These are phyloP conservation scores for Macropis europaea DNA, from an alignment of 2,888 invertebrate genomes.

Conservation along the genomic window DNA sequence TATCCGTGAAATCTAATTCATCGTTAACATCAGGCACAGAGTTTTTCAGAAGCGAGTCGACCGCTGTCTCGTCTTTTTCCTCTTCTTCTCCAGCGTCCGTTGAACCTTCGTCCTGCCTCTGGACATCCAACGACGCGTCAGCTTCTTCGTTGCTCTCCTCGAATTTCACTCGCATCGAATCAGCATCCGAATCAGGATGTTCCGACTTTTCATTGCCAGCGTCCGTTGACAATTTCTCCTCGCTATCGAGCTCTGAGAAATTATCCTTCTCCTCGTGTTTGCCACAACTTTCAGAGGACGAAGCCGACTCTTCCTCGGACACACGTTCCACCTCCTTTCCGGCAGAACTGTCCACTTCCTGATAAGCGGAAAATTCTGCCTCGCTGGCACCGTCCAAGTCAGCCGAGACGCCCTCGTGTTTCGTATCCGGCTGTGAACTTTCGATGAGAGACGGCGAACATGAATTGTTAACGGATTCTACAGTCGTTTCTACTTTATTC, in stretches of 20 bases:
- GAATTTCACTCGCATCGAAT: constrained; percentile 45
- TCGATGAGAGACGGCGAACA: constrained; percentile 17
- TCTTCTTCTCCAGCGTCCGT: constrained; percentile 42
- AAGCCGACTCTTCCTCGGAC: constrained; percentile 18
- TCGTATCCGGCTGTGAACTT: constrained; percentile 16
- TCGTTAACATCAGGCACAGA: constrained; percentile 34
- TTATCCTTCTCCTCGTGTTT: constrained; percentile 49
- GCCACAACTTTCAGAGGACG: constrained; percentile 24
- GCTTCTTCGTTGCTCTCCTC: constrained; percentile 34
- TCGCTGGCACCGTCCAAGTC: constrained; percentile 13
- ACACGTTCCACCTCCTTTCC: neutral
- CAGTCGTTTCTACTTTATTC: constrained; percentile 6
- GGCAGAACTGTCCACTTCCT: constrained; percentile 33
- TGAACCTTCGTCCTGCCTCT: constrained; percentile 42
- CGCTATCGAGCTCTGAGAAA: constrained; percentile 41
- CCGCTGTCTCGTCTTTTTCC: constrained; percentile 17
- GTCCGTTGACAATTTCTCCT: constrained; percentile 41
- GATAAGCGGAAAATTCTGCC: constrained; percentile 3
- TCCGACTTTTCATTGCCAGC: constrained; percentile 39
- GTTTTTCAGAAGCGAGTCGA: constrained; percentile 37
- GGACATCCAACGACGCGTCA: constrained; percentile 31
- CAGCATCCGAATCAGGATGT: constrained; percentile 38
- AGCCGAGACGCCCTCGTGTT: constrained; percentile 8
- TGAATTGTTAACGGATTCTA: constrained; percentile 6
- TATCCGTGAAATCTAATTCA: constrained; percentile 39